Conservation (phyloP, 2,797 vertebrate genomes). For the Erpetoichthys calabaricus region DNA sequence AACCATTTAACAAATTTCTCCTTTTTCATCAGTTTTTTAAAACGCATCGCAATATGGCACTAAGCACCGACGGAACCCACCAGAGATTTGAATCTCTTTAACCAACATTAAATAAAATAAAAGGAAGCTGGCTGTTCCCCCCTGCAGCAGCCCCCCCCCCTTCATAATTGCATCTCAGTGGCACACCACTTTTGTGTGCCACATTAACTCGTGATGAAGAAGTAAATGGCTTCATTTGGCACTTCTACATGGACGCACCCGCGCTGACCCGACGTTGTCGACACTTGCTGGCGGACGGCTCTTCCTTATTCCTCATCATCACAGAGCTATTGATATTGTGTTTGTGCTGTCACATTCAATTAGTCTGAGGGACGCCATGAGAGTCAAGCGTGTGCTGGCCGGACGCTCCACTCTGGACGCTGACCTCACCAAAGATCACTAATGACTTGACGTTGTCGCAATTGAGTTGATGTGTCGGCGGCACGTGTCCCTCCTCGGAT, state of each 20-base stretch:
- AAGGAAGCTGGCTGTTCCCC: slow-evolving; percentile 43
- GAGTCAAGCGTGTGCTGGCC: slow-evolving; percentile 20
- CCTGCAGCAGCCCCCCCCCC: slow-evolving; percentile 18
- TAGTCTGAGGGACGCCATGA: slow-evolving; percentile 48
- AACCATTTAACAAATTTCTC: too few relatives aligned
- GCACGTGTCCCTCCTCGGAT: not conserved
- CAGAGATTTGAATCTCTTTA: slow-evolving; percentile 35
- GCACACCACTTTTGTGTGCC: slow-evolving; percentile 52
- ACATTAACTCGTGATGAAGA: slow-evolving; percentile 54
- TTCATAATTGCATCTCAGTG: slow-evolving; percentile 49
- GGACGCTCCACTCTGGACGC: slow-evolving; percentile 17
- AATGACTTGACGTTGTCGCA: slow-evolving; percentile 9
- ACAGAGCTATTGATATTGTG: slow-evolving; percentile 80
- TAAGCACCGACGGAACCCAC: too few relatives aligned
- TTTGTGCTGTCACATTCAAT: slow-evolving; percentile 76
- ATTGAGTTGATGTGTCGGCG: slow-evolving; percentile 4
- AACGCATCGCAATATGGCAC: too few relatives aligned
- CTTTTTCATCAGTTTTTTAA: too few relatives aligned
- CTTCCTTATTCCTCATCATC: slow-evolving; percentile 81
- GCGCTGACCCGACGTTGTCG: slow-evolving; percentile 47
- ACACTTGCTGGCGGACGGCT: slow-evolving; percentile 55
- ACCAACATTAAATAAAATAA: slow-evolving; percentile 48
- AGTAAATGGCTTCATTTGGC: slow-evolving; percentile 36
- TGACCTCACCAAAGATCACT: slow-evolving; percentile 13
- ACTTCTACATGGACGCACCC: slow-evolving; percentile 42